A percentile compares a stretch with the other conserved stretches of the same genome.
Evolutionary conservation across 2,888 invertebrate species (phyloP).

Genomic region (Ametastegia equiseti): DNA sequence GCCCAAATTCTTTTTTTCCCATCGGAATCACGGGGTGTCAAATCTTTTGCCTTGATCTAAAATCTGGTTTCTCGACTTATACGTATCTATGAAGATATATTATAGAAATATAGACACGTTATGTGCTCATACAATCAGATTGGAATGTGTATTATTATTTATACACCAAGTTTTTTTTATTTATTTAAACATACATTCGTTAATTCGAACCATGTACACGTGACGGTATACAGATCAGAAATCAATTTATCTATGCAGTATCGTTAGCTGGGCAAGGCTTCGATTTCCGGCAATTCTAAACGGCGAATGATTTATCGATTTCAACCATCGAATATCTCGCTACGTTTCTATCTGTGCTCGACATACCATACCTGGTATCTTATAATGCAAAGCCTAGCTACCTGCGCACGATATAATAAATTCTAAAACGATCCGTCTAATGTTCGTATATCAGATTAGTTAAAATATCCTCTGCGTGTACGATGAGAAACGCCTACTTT

Average conservation of each 20-base stretch:
- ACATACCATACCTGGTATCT: background rate
- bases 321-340: background rate
- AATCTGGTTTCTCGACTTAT: background rate
- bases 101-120: background rate
- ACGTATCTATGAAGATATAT: no score
- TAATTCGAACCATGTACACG: no score
- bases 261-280: background rate
- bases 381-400: background rate
- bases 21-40: background rate
- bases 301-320: background rate
- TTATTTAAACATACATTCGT: no score
- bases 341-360: background rate
- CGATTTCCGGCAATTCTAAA: constrained; percentile 25
- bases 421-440: background rate
- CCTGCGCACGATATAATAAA: background rate
- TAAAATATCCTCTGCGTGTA: no score
- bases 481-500: no score
- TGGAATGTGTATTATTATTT: constrained; percentile 1
- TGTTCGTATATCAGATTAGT: background rate
- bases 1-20: background rate
- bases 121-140: background rate
- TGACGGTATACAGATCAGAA: background rate
- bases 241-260: background rate
- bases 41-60: background rate
- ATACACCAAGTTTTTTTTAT: background rate